These are phyloP conservation scores for Allophyes oxyacanthae DNA, from an alignment of 2,888 invertebrate genomes.

Conservation along the genomic window DNA sequence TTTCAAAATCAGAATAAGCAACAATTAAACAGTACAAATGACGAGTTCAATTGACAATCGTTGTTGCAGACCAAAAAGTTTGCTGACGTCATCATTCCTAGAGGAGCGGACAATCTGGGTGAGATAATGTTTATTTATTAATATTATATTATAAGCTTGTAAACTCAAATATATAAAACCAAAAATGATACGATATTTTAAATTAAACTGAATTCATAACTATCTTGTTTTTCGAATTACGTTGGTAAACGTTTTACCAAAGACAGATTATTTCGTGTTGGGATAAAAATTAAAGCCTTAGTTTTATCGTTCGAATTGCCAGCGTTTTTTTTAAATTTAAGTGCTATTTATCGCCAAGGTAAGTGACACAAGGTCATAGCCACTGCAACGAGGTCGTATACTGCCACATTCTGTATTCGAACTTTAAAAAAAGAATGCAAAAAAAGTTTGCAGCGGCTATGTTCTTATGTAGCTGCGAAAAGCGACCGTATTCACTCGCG, in stretches of 20 bases:
- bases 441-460: slow-evolving; percentile 88
- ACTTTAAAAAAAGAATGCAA: slow-evolving; percentile 39
- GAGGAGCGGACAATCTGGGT: slow-evolving; percentile 99
- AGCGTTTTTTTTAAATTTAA: slow-evolving; percentile 5
- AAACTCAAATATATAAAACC: no score
- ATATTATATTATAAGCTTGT: background rate
- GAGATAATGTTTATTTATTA: slow-evolving; percentile 70
- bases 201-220: no score
- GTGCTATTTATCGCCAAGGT: slow-evolving; percentile 58
- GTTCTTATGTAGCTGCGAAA: slow-evolving; percentile 84
- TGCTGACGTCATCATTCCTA: slow-evolving; percentile 99
- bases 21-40: background rate
- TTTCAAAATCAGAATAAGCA: background rate
- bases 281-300: no score
- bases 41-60: background rate
- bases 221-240: no score
- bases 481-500: slow-evolving; percentile 49
- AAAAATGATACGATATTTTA: no score
- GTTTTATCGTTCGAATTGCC: no score
- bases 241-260: no score
- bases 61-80: slow-evolving; percentile 98
- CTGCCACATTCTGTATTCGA: slow-evolving; percentile 52
- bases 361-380: slow-evolving; percentile 83
- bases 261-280: no score
- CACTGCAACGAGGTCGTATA: slow-evolving; percentile 83